Base-by-base conservation (phyloP, 1,140 invertebrate species). In the Homalodisca vitripennis region DNA sequence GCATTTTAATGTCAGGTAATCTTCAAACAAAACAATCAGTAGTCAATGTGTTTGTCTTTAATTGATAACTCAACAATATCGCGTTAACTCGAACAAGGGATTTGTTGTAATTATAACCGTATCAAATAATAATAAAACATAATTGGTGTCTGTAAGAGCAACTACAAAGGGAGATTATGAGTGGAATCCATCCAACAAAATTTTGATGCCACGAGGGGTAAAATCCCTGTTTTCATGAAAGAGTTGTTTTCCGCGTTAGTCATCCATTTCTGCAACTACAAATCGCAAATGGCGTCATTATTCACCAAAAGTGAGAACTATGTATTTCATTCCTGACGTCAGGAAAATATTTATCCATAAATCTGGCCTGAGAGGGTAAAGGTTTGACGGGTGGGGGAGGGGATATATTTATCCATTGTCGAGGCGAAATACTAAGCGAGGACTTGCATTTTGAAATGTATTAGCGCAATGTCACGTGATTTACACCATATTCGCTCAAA, bases 361-460 rank as follows among this genome's bases (percentile, higher is more conserved):
- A 51, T 51, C 48, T 20, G 48, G 22, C 48, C 14, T 14, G 17
- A 22, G 22, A 22, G 17, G 22, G 48, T 20, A 22, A 20, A 22
- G 17, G n/a, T 51, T 3, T 3, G 48, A n/a, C 3, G 3, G 48
- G 48, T 3, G n/a, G 48, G 48, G 48, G 48, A 20, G n/a, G 17
- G 48, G 48, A 51, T 51, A 51, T 51, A 51, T 51, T 51, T 51
- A 51, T 51, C 48, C 48, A 51, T 51, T 51, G 48, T 51, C 48
- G 48, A 22, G 48, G 22, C 48, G 48, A 51, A 51, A 51, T 51
- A 51, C 48, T 51, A 51, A 3, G 48, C 48, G 48, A 51, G 48
- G n/a, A 51, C 14, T 51, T 20, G 48, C 48, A 22, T 51, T 51
- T 51, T 51, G 48, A 51, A 51, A 51, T 51, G 48, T 51, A 51